phyloP scores from a whole-genome alignment of 2,113 vertebrate species.

The Anolis carolinensis region DNA sequence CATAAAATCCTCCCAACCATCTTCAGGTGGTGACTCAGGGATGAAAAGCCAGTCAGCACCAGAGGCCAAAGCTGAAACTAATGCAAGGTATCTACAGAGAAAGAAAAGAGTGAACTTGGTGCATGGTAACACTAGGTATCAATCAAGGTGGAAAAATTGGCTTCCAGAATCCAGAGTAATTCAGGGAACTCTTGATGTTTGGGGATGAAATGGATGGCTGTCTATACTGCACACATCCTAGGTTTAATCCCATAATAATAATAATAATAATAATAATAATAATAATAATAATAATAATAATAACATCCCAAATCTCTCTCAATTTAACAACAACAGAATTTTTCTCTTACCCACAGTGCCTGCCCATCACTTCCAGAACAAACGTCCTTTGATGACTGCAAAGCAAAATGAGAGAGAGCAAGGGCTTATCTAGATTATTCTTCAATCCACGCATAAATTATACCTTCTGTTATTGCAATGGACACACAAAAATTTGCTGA shows the following conservation, averaged over 20 bases:
- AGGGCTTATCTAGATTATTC: background rate
- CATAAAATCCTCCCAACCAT: slow-evolving; percentile 92
- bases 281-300: too few species aligned
- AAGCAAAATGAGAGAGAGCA: background rate
- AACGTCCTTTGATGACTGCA: slow-evolving; percentile 94
- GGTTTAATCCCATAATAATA: too few species aligned
- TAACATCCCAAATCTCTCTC: background rate
- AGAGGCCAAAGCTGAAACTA: slow-evolving; percentile 91
- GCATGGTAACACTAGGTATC: fast-evolving
- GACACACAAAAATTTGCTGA: too few species aligned
- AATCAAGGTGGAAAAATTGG: fast-evolving
- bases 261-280: too few species aligned
- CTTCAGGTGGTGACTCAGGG: slow-evolving; percentile 87
- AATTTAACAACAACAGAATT: background rate
- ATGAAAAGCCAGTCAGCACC: slow-evolving; percentile 97
- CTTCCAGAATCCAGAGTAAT: background rate
- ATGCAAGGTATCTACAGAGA: slow-evolving; percentile 79
- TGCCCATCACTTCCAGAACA: slow-evolving; percentile 95
- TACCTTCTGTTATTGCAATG: background rate
- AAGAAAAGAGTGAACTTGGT: fast-evolving
- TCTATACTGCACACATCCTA: background rate
- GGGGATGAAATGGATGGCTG: too few species aligned
- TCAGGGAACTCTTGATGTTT: background rate
- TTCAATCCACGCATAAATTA: background rate
- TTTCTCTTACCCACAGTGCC: slow-evolving; percentile 90